Base-by-base conservation (phyloP, 30 jellyfish, hydroid and myxozoan genomes). In the Sanderia malayensis region DNA sequence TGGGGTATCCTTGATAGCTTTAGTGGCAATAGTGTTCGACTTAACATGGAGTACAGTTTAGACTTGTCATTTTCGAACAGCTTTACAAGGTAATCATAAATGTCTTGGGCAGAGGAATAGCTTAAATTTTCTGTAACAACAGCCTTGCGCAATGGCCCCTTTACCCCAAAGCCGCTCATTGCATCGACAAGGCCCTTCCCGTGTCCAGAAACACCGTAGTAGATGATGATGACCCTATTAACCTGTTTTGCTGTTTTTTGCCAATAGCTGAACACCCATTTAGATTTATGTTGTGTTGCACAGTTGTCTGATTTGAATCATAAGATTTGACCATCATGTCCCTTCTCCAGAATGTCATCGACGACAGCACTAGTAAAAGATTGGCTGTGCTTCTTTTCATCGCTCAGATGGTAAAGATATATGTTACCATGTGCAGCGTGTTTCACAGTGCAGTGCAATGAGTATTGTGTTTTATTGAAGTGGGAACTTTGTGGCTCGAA, bases 111-210 rank as follows among this genome's bases (percentile, higher is more conserved):
- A 41, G 8, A 6, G 8, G 55, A 41, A 41, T 41, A 41, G 15
- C 11, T 41, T 8, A 63, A 31, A 27, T 63, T 63, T 7, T 20
- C 1, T 63, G 76, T 63, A 9, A 63, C 0, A 22, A 63, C 61
- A 11, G 63, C 76, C 28, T 27, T 63, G 18, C 76, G n/a, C 33
- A 63, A 63, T 7, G 76, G 76, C 8, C 63, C 62, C 25, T 63
- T 63, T 63, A 63, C 76, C 8, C 76, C 76, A 27, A 63, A 63
- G 64, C 76, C 76, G 25, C 61, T 21, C 76, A 63, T 63, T 0
- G 76, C 76, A 63, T n/a, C n/a, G n/a, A n/a, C n/a, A n/a, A n/a
- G n/a, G n/a, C n/a, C n/a, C n/a, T n/a, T n/a, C n/a, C n/a, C 25
- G 65, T 13, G 21, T 63, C 76, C 76, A 63, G 61, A 21, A 11